Evolutionary conservation across 2,888 invertebrate genomes (phyloP).

Genomic region (Heteropelma amictum): DNA sequence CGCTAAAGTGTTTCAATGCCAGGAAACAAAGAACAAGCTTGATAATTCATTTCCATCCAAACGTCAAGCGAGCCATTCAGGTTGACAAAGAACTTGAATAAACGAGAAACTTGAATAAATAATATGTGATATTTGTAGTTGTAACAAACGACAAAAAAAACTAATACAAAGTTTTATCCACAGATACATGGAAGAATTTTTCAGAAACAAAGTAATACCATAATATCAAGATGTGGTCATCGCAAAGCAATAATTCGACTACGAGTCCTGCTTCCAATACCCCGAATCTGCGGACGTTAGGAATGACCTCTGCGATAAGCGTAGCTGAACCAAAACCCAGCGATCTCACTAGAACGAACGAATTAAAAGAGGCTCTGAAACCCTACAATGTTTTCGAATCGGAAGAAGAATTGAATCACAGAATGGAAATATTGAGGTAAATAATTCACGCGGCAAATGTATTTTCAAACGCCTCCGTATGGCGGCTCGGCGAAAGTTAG

Average conservation of each 20-base stretch:
- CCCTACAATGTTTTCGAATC: conserved; percentile 95
- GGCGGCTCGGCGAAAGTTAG: too few relatives aligned
- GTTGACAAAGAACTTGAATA: too few relatives aligned
- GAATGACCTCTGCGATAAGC: conserved; percentile 97
- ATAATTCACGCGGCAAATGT: background rate
- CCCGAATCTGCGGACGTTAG: conserved; percentile 84
- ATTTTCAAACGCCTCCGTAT: background rate
- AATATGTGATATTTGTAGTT: background rate
- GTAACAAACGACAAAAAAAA: background rate
- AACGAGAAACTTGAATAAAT: background rate
- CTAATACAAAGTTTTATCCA: background rate
- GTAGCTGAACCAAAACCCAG: conserved; percentile 89
- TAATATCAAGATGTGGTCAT: conserved; percentile 69
- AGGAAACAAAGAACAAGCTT: too few relatives aligned
- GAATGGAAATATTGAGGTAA: conserved; percentile 88
- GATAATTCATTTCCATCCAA: too few relatives aligned
- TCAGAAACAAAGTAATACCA: conserved; percentile 14
- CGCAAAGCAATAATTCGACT: conserved; percentile 67
- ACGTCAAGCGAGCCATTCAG: too few relatives aligned
- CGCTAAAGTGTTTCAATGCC: too few relatives aligned
- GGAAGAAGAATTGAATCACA: conserved; percentile 92
- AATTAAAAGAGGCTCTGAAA: conserved; percentile 87
- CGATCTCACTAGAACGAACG: conserved; percentile 87
- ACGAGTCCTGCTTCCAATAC: conserved; percentile 79
- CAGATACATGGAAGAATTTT: conserved; percentile 40